phyloP scores from a whole-genome alignment of 2,797 vertebrate species.

The Podarcis lilfordi region DNA sequence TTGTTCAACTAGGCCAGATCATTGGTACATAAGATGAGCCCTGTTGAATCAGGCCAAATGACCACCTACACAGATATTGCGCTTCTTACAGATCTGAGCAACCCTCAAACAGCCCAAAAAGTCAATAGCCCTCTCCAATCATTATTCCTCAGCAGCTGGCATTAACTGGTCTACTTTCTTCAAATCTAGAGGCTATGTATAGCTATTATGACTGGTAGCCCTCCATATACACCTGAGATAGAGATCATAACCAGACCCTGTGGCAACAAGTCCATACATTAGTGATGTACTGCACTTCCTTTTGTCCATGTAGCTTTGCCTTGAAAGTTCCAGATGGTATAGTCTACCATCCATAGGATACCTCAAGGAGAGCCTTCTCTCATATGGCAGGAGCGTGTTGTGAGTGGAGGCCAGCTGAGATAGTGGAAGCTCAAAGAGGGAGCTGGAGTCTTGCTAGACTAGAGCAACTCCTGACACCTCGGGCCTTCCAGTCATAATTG shows the following conservation, averaged over 20 bases:
- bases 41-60: neutral
- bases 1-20: neutral
- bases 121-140: neutral
- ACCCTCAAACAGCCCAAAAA: neutral
- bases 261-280: too few relatives aligned
- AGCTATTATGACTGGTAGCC: neutral
- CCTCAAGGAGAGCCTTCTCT: too few relatives aligned
- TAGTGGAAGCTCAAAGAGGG: neutral
- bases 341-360: too few relatives aligned
- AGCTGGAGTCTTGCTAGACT: neutral
- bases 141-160: neutral
- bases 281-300: too few relatives aligned
- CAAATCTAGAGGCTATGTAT: neutral
- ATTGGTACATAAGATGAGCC: neutral
- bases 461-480: neutral
- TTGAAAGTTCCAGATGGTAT: too few relatives aligned
- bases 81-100: neutral
- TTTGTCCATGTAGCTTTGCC: too few relatives aligned
- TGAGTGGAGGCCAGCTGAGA: too few relatives aligned
- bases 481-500: neutral
- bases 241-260: too few relatives aligned
- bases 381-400: too few relatives aligned
- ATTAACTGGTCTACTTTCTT: neutral
- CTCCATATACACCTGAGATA: too few relatives aligned
- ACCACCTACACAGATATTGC: neutral